These are phyloP conservation scores for Neopipo cinnamomea DNA, from an alignment of 2,113 vertebrate genomes.

Conservation along the genomic window DNA sequence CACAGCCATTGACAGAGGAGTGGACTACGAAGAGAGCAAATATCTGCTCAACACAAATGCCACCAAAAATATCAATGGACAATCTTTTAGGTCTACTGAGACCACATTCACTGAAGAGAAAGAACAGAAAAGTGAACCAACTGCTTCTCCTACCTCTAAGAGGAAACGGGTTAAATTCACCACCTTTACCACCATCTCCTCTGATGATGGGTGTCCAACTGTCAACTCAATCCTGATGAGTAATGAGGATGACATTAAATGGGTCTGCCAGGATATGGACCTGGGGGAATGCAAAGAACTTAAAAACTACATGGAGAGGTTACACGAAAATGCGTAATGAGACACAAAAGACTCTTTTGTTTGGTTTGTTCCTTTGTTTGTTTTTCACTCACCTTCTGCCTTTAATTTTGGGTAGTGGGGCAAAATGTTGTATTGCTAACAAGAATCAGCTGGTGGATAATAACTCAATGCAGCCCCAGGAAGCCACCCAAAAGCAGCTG, in stretches of 20 bases:
- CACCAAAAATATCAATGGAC: constrained; percentile 53
- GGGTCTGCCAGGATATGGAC: constrained; percentile 86
- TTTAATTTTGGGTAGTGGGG: constrained; percentile 66
- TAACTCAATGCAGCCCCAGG: background rate
- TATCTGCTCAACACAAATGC: constrained; percentile 63
- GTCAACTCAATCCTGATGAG: constrained; percentile 70
- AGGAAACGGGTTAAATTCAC: constrained; percentile 94
- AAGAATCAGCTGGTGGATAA: background rate
- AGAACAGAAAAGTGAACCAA: constrained; percentile 76
- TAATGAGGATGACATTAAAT: constrained; percentile 82
- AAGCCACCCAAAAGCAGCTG: background rate
- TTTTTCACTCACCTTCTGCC: constrained; percentile 76
- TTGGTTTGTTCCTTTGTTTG: background rate
- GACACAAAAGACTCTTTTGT: background rate
- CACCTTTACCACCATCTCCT: constrained; percentile 83
- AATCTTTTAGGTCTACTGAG: constrained; percentile 50
- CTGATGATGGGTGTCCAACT: constrained; percentile 74
- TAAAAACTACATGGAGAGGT: constrained; percentile 65
- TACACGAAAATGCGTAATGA: constrained; percentile 64
- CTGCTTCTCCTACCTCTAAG: constrained; percentile 91
- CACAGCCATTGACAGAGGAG: constrained; percentile 83
- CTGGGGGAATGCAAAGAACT: constrained; percentile 75
- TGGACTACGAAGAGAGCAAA: constrained; percentile 81
- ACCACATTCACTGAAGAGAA: background rate
- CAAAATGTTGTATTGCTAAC: background rate